phyloP scores from a whole-genome alignment of 2,113 vertebrate genomes.

The Platichthys flesus region DNA sequence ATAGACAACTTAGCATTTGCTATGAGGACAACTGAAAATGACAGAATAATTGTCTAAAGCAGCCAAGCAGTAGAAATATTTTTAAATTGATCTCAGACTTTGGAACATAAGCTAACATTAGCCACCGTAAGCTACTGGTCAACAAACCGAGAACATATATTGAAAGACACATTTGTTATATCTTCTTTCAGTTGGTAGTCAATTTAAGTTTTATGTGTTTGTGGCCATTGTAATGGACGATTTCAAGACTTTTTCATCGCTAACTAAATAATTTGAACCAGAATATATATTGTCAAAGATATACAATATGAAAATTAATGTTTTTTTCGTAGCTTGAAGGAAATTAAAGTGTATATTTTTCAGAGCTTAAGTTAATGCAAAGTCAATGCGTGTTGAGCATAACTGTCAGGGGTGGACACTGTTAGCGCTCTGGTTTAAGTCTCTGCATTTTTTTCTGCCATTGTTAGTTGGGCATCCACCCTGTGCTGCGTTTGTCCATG shows the following conservation, averaged over 20 bases:
- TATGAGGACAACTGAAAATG: not conserved
- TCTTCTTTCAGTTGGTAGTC: too few relatives aligned
- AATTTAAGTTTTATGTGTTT: too few relatives aligned
- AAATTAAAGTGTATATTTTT: too few relatives aligned
- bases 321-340: not conserved
- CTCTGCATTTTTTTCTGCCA: slow-evolving; percentile 25
- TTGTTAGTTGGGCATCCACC: slow-evolving; percentile 8
- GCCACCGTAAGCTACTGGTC: not conserved
- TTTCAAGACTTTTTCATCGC: too few relatives aligned
- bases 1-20: not conserved
- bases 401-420: not conserved
- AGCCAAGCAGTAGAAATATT: too few relatives aligned
- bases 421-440: not conserved
- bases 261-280: not conserved
- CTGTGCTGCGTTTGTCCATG: slow-evolving; percentile 38
- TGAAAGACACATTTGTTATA: not conserved
- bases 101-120: not conserved
- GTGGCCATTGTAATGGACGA: too few relatives aligned
- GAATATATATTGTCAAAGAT: not conserved
- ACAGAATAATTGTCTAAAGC: not conserved
- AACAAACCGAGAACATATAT: not conserved
- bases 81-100: not conserved
- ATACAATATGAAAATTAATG: not conserved
- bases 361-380: not conserved
- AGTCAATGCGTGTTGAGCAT: not conserved